Evolutionary conservation across 2,797 vertebrate species (phyloP), one percentile per base, ranked within the genome.

Genomic region (Crocidura indochinensis): DNA sequence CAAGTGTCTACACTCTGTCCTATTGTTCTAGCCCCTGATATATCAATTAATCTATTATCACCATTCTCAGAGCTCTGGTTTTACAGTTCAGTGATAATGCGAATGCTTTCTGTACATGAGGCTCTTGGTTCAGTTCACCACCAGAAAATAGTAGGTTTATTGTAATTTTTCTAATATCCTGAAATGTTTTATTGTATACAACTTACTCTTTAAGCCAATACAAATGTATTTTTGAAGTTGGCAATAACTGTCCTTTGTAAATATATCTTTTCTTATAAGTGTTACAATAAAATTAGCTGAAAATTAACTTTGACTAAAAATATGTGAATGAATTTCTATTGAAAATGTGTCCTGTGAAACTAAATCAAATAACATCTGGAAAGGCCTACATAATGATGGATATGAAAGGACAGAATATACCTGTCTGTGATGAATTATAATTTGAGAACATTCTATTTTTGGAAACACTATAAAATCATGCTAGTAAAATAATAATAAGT

Each of bases 251-350:
- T 17, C 2, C 67, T 84, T 87, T 60, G 3, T 27, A 76, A 91
- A 62, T 74, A 72, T 83, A 67, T 15, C 67, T 11, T 46, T 80
- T 84, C 4, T 80, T 26, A 49, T 56, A 79, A 75, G n/a, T 31
- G 4, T 84, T 60, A 79, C 20, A 80, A 24, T 76, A 20, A 86
- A 74, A 47, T 60, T 76, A 67, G 6, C 9, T 81, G 69, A 49
- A 84, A 93, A 79, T 75, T 74, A 78, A 87, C 47, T 90, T 87
- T 88, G 29, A 65, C n/a, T 51, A 74, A 47, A 44, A 10, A 89
- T 46, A 60, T 81, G 5, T 71, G 15, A 29, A 69, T 76, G 20
- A 19, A 1, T 72, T 76, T 1, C 26, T 31, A 87, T 0, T 68
- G n/a, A 60, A 87, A 75, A 84, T 86, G 31, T 46, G 49, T 77